Base-by-base conservation (phyloP, 2,797 vertebrate species). In the Neomorphus geoffroyi region DNA sequence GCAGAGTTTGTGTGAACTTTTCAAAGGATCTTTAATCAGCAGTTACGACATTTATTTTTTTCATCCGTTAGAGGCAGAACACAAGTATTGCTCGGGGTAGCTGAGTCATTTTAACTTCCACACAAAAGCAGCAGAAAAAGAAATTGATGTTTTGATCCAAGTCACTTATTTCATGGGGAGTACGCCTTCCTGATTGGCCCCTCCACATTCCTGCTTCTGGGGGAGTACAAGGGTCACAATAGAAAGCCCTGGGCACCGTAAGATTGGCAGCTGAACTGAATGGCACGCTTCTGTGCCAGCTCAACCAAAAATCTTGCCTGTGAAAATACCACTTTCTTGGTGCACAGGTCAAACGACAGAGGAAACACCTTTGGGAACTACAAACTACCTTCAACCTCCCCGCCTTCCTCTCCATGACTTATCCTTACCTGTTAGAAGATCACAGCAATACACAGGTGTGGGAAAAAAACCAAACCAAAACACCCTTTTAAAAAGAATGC, bases 1-100 rank as follows among this genome's bases (percentile, higher is more conserved):
- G 54, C 28, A 83, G 51, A 58, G 56, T 28, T 62, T 54, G 48
- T 65, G 66, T 30, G 83, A 93, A 80, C 43, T 77, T 91, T 86
- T 56, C 60, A 69, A 85, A 92, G n/a, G 18, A 65, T 58, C 54
- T 96, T 94, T 88, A 93, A 94, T 88, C 70, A 95, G 46, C 27
- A 67, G 30, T 88, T 80, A 70, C 11, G 71, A 75, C 14, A 6
- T 27, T 64, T 39, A 53, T 71, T 69, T 46, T 32, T 10, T 18
- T 12, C 33, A 84, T 62, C 61, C 27, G 48, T 73, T 80, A 90
- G 58, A 88, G 53, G 78, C n/a, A 39, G 13, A 64, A 91, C 48
- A 43, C 24, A 32, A 45, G 43, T 43, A 69, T 35, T 77, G 27
- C 54, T 72, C 51, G 53, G 53, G 60, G 50, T 28, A 50, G 11